Conservation (phyloP, 2,113 vertebrate genomes). For the Limanda limanda region DNA sequence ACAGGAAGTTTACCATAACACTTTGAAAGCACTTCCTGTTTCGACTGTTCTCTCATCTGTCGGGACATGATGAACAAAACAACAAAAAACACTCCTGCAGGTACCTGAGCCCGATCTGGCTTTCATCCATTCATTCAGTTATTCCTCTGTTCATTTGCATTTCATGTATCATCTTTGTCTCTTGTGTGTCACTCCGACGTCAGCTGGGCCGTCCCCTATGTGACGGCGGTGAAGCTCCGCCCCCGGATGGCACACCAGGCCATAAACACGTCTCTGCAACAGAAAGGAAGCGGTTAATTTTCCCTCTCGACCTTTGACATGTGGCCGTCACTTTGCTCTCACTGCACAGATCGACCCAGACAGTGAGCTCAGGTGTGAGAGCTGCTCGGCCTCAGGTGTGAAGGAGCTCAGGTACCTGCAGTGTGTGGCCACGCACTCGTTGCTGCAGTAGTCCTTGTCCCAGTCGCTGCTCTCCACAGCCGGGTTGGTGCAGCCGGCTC, state of each 20-base stretch:
- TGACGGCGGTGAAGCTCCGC: slow-evolving; percentile 81
- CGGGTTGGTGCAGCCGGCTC: slow-evolving; percentile 89
- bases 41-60: background rate
- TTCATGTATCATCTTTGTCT: background rate
- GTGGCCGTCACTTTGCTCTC: too few relatives aligned
- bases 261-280: slow-evolving; percentile 83
- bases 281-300: background rate
- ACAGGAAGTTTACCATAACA: background rate
- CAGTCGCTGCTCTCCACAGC: slow-evolving; percentile 90
- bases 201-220: slow-evolving; percentile 59
- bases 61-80: slow-evolving; percentile 22
- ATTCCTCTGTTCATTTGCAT: too few relatives aligned
- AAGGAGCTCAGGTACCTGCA: slow-evolving; percentile 82
- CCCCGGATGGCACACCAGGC: slow-evolving; percentile 84
- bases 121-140: too few relatives aligned
- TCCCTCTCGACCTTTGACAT: too few relatives aligned
- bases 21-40: background rate
- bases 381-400: too few relatives aligned
- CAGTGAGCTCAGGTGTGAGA: too few relatives aligned
- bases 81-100: too few relatives aligned
- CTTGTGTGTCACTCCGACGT: background rate
- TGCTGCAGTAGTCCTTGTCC: slow-evolving; percentile 94
- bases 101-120: too few relatives aligned
- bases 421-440: slow-evolving; percentile 92
- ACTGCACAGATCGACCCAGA: too few relatives aligned